These are phyloP conservation scores for Enhydra lutris DNA, from an alignment of 2,113 vertebrate species.

Conservation along the genomic window DNA sequence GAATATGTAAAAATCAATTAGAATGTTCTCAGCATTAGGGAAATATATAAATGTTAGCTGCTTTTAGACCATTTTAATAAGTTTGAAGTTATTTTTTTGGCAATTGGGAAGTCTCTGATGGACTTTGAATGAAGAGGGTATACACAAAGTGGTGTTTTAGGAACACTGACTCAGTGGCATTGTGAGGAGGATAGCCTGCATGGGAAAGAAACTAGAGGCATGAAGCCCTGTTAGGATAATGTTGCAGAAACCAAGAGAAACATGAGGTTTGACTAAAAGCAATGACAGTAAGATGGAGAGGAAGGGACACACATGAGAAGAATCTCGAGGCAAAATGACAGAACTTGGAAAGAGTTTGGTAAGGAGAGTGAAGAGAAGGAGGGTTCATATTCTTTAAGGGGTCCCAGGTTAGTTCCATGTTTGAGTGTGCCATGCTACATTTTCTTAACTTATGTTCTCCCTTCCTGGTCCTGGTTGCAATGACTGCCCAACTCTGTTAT, in stretches of 20 bases:
- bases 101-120: not conserved
- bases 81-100: not conserved
- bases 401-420: not conserved
- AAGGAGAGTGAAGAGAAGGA: not conserved
- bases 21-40: not conserved
- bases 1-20: slow-evolving; percentile 16
- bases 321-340: not conserved
- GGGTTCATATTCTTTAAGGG: not conserved
- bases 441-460: not conserved
- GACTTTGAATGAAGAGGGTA: not conserved
- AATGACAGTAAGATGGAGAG: not conserved
- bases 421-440: not conserved
- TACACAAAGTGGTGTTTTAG: not conserved
- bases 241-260: not conserved
- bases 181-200: not conserved
- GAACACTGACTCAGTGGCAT: not conserved
- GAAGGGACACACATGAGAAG: not conserved
- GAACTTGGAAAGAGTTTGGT: not conserved
- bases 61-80: not conserved
- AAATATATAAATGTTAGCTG: not conserved
- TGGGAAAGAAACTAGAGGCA: not conserved
- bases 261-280: not conserved
- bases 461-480: not conserved
- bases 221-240: not conserved
- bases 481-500: not conserved